Base-by-base conservation (phyloP, 1,140 invertebrate genomes). In the Maconellicoccus hirsutus region DNA sequence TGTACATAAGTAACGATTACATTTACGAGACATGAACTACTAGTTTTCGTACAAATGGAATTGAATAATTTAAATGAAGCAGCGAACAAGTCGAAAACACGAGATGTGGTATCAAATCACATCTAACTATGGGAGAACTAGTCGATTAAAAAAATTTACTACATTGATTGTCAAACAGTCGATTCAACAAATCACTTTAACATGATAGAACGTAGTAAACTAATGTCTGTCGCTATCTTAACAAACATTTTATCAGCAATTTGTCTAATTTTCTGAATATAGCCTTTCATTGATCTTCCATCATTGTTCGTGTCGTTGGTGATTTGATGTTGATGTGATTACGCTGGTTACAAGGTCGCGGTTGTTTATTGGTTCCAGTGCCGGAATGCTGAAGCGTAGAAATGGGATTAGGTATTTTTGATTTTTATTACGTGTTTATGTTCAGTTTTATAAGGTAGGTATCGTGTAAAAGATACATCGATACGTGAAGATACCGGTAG, bases 241-340 rank as follows among this genome's bases (percentile, higher is more conserved):
- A 52, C 42, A 52, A 52, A 52, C 42, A 52, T 52, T 52, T 52
- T 52, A 52, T 52, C 42, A 19, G 42, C 16, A 19, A 52, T 52
- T 52, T 52, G 42, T 19, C 42, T 52, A 52, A 52, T 52, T 52
- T 52, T 52, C 6, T 52, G n/a, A 19, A 6, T 52, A 16, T 16
- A 52, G 2, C 2, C 42, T 52, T 52, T 19, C 12, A 52, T 52
- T 52, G 6, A 52, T 52, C 6, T 14, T 52, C 10, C 6, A 52
- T 52, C 42, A 26, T 66, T 26, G 25, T 26, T 66, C 61, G 22
- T 66, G 21, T 25, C 61, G 61, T 26, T 10, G 10, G 25, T 66
- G 61, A 26, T 26, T 66, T 2, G 61, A 66, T 16, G 61, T 66
- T 19, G 61, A 66, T 66, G 61, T 66, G 19, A 66, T 66, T 14